Base-by-base conservation (phyloP, 2,113 vertebrate species). In the Herpetotheres cachinnans region DNA sequence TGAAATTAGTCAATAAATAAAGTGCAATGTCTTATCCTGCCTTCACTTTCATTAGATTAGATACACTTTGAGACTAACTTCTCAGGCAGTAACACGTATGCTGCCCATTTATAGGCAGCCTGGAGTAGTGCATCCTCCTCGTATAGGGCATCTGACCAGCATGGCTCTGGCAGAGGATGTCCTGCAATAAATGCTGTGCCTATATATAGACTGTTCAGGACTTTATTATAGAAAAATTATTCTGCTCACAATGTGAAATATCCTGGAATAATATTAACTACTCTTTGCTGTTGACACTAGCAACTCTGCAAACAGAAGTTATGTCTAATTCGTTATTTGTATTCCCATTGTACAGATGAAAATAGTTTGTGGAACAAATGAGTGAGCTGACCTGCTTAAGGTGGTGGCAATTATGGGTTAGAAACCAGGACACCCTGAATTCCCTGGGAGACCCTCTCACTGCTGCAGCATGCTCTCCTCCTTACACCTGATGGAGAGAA, bases 1-100 rank as follows among this genome's bases (percentile, higher is more conserved):
- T 96, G 92, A 82, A 97, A 98, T 98, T 93, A 93, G 90, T 95
- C 95, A 85, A 73, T 97, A 97, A 97, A 96, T 97, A 92, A 97
- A 80, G 70, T 38, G 59, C 73, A 79, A 69, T 5, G 5, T 88
- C 77, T 85, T 63, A 55, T 85, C 52, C 72, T 88, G 80, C 82
- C 92, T 89, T 40, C 59, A 59, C 54, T 97, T 92, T 69, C 95
- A 77, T 95, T 79, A 67, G 50, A 61, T 82, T 27, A 38, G 90
- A 85, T 20, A 32, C 52, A 30, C 38, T 40, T 29, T 22, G 82
- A 83, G 61, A 25, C 17, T 46, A 6, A 16, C 17, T 65, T 46
- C n/a, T 80, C 24, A 2, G 16, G 52, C 8, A 2, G 8, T 21
- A 22, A 21, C 30, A 14, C 2, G 3, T 13, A 16, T 15, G 1